Conservation (phyloP, 2,797 vertebrate species). For the Lithobates pipiens region DNA sequence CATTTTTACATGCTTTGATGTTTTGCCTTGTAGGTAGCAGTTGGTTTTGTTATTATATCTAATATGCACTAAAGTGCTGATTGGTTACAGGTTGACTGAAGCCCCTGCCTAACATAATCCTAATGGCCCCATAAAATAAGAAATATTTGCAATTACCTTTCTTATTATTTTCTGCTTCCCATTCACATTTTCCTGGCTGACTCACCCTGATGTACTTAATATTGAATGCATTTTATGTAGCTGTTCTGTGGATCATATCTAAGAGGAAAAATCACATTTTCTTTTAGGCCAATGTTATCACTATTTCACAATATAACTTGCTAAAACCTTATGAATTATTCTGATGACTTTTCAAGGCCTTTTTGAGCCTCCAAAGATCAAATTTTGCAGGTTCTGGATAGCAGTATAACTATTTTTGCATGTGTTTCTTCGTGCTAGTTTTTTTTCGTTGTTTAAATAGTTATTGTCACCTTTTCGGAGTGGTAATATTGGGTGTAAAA, state of each 20-base stretch:
- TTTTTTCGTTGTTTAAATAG: conserved; percentile 23
- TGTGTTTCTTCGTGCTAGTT: conserved; percentile 14
- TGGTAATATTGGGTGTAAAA: conserved; percentile 22
- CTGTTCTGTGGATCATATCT: conserved; percentile 11
- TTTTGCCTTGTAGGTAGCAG: not conserved
- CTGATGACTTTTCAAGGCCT: conserved; percentile 49
- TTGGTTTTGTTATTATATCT: not conserved
- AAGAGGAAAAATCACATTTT: conserved; percentile 22
- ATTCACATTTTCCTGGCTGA: not conserved
- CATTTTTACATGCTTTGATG: not conserved
- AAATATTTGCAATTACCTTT: conserved; percentile 1
- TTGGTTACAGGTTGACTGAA: not conserved
- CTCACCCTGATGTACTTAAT: not conserved
- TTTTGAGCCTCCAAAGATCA: conserved; percentile 15
- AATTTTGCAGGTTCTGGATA: conserved; percentile 37
- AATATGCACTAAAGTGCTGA: not conserved
- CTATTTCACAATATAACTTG: conserved; percentile 25
- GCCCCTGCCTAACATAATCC: not conserved
- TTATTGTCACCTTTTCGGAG: conserved; percentile 21
- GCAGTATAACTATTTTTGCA: conserved; percentile 11
- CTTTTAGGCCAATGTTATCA: conserved; percentile 39
- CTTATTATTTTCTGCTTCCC: conserved; percentile 12
- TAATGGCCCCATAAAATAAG: not conserved
- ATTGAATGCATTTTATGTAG: conserved; percentile 24
- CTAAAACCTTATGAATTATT: conserved; percentile 39